Conservation (phyloP, 2,888 invertebrate genomes). For the Oligia latruncula region DNA sequence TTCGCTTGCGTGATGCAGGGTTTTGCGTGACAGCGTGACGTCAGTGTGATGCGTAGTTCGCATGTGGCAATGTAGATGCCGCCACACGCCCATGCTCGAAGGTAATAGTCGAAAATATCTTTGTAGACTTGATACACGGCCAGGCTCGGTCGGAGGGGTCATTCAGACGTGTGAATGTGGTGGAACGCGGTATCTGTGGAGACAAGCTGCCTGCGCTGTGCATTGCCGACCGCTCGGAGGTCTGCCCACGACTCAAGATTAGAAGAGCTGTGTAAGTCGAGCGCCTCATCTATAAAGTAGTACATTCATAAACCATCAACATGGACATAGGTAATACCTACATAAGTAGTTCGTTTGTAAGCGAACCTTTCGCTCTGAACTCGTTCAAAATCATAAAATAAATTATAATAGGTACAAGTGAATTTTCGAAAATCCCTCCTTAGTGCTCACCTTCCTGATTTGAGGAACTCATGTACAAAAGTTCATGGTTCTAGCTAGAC, state of each 20-base stretch:
- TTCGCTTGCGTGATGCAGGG: neutral
- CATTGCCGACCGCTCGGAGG: conserved; percentile 80
- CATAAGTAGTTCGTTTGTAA: no score
- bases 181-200: conserved; percentile 78
- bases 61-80: neutral
- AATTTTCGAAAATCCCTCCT: neutral
- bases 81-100: neutral
- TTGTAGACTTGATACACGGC: conserved; percentile 79
- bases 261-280: conserved; percentile 84
- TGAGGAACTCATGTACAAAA: neutral
- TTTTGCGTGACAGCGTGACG: no score
- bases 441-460: neutral
- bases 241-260: conserved; percentile 81
- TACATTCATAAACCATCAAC: neutral
- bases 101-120: neutral
- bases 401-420: neutral
- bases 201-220: conserved; percentile 78
- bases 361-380: neutral
- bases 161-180: conserved; percentile 75
- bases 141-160: conserved; percentile 79
- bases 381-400: neutral
- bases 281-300: neutral
- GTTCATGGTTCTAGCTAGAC: neutral
- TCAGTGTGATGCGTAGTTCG: neutral
- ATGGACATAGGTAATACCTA: neutral